Percentiles rank a stretch among this genome's conserved stretches.
These are phyloP conservation scores for Oreocharis arfaki DNA, from an alignment of 2,113 vertebrate species.

Conservation along the genomic window DNA sequence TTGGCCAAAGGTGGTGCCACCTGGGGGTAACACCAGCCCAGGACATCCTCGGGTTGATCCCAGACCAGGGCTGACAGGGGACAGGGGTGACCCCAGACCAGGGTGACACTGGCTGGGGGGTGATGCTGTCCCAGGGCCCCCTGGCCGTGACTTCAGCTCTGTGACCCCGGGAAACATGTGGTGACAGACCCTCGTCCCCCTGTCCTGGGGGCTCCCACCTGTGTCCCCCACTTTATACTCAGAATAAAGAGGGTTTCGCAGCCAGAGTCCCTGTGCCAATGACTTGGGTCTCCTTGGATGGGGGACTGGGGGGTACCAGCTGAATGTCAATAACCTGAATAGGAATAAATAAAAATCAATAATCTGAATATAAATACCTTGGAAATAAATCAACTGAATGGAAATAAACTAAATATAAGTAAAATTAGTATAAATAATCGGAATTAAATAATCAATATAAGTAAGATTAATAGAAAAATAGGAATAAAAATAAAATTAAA, in stretches of 20 bases:
- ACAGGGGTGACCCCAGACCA: neutral
- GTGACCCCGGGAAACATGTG: fast-evolving
- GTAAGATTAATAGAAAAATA: neutral
- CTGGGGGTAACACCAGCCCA: neutral
- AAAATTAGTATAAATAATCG: neutral
- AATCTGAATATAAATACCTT: neutral
- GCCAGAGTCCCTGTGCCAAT: neutral
- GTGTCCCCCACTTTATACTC: neutral
- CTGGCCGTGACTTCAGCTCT: neutral
- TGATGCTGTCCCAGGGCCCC: neutral
- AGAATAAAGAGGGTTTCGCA: slow-evolving; percentile 8
- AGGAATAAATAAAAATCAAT: neutral
- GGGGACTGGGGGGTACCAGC: neutral
- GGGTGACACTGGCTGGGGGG: neutral
- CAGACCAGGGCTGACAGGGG: neutral
- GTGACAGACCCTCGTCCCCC: neutral
- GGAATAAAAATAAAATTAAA: neutral
- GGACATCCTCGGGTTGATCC: neutral
- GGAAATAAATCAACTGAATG: neutral
- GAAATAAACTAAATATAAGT: neutral
- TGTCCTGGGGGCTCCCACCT: fast-evolving
- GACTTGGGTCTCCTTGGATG: neutral
- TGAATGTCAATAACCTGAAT: neutral
- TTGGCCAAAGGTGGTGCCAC: neutral
- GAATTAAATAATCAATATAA: neutral